Conservation (phyloP, 2,113 vertebrate genomes). For the Nibea albiflora region DNA sequence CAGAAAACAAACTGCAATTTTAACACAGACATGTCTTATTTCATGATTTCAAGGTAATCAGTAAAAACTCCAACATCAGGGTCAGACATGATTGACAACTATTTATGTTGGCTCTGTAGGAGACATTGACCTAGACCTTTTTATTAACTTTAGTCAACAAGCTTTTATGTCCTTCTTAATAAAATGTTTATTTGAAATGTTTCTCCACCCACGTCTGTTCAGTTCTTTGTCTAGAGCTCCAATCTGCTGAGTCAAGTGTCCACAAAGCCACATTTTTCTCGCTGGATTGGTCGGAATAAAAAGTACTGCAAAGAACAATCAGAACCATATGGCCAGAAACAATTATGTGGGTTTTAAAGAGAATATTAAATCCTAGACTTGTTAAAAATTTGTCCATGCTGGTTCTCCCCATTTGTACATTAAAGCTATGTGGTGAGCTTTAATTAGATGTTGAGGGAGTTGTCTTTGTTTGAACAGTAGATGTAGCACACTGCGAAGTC, state of each 20-base stretch:
- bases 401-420: slow-evolving; percentile 56
- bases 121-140: neutral
- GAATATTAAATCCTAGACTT: slow-evolving; percentile 63
- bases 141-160: slow-evolving; percentile 29
- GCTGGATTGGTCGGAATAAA: slow-evolving; percentile 50
- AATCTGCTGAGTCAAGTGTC: slow-evolving; percentile 60
- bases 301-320: slow-evolving; percentile 55
- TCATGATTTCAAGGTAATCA: slow-evolving; percentile 55
- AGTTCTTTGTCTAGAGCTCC: slow-evolving; percentile 38
- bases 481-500: slow-evolving; percentile 16
- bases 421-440: slow-evolving; percentile 53
- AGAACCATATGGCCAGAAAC: slow-evolving; percentile 69
- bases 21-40: slow-evolving; percentile 58
- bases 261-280: slow-evolving; percentile 48
- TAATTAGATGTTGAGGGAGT: slow-evolving; percentile 56
- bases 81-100: neutral
- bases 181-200: slow-evolving; percentile 55
- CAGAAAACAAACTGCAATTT: slow-evolving; percentile 78
- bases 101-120: neutral
- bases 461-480: slow-evolving; percentile 43
- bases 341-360: slow-evolving; percentile 76
- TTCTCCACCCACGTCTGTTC: slow-evolving; percentile 30
- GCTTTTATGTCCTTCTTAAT: slow-evolving; percentile 30
- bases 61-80: slow-evolving; percentile 27
- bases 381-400: slow-evolving; percentile 63